Percentiles rank a stretch among this genome's conserved stretches.
Conservation (phyloP, 2,888 invertebrate species). For the Pseudeuparius sepicola region DNA sequence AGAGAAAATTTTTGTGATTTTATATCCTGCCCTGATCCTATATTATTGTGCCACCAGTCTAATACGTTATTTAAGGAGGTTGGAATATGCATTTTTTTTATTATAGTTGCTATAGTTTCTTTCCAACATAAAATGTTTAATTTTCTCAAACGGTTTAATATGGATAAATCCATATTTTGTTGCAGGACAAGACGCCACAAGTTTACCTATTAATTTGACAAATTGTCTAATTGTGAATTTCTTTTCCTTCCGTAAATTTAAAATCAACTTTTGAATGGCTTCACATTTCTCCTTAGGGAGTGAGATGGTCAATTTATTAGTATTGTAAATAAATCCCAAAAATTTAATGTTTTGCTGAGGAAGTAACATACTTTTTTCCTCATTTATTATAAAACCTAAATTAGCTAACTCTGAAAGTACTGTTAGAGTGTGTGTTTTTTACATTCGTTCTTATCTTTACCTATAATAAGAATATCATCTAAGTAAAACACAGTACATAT, state of each 20-base stretch:
- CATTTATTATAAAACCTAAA: constrained; percentile 21
- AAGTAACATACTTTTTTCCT: constrained; percentile 14
- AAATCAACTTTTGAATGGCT: not conserved
- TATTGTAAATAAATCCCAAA: constrained; percentile 16
- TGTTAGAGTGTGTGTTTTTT: too few species aligned
- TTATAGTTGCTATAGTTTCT: not conserved
- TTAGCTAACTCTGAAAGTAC: not conserved
- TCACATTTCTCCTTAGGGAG: constrained; percentile 6
- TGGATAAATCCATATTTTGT: constrained; percentile 27
- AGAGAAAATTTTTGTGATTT: constrained; percentile 14
- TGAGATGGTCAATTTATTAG: constrained; percentile 5
- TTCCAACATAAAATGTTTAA: not conserved
- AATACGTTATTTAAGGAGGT: constrained; percentile 5
- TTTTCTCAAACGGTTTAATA: constrained; percentile 22
- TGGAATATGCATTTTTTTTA: constrained; percentile 5
- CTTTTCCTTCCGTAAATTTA: not conserved
- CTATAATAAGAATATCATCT: constrained; percentile 20
- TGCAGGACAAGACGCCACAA: constrained; percentile 19
- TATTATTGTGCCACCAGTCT: constrained; percentile 8
- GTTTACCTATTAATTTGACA: constrained; percentile 19
- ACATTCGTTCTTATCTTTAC: not conserved
- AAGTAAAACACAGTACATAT: constrained; percentile 18
- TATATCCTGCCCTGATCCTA: constrained; percentile 12
- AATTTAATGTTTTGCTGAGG: constrained; percentile 16
- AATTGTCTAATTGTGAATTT: constrained; percentile 11